A percentile compares a stretch with the other conserved stretches of the same genome.
These are phyloP conservation scores for Zootermopsis nevadensis DNA, from an alignment of 2,888 invertebrate species.

Conservation along the genomic window DNA sequence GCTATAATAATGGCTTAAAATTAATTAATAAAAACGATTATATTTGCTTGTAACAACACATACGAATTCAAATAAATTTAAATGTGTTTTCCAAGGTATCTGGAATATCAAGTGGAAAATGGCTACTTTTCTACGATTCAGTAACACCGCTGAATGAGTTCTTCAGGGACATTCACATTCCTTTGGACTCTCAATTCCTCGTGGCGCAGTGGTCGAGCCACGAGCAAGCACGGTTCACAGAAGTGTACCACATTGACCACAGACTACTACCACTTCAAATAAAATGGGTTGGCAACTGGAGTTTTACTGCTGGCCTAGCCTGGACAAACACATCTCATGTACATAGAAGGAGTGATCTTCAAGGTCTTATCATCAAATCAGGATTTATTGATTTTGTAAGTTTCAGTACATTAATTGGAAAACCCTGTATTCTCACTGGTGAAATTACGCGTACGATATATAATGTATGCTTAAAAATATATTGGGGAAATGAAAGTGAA, in stretches of 20 bases:
- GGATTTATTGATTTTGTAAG: conserved; percentile 4
- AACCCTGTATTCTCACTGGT: too few species aligned
- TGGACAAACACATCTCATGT: not conserved
- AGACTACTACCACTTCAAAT: not conserved
- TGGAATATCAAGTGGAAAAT: not conserved
- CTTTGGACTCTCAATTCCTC: not conserved
- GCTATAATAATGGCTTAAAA: too few species aligned
- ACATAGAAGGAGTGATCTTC: not conserved
- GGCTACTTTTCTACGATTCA: not conserved
- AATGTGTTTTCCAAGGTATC: not conserved
- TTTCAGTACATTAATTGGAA: not conserved
- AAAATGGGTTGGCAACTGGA: not conserved
- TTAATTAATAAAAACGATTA: too few species aligned
- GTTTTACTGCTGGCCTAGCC: not conserved
- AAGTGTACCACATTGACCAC: not conserved
- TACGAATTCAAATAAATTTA: too few species aligned
- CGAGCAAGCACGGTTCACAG: not conserved
- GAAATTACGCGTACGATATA: too few species aligned
- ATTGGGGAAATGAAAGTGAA: not conserved
- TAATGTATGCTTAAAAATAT: not conserved
- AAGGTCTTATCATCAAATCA: not conserved
- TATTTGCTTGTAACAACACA: too few species aligned
- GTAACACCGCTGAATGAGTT: not conserved
- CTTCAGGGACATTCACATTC: not conserved
- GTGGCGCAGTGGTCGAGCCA: not conserved